Conservation (phyloP, 2,113 vertebrate genomes). For the Phainopepla nitens region DNA sequence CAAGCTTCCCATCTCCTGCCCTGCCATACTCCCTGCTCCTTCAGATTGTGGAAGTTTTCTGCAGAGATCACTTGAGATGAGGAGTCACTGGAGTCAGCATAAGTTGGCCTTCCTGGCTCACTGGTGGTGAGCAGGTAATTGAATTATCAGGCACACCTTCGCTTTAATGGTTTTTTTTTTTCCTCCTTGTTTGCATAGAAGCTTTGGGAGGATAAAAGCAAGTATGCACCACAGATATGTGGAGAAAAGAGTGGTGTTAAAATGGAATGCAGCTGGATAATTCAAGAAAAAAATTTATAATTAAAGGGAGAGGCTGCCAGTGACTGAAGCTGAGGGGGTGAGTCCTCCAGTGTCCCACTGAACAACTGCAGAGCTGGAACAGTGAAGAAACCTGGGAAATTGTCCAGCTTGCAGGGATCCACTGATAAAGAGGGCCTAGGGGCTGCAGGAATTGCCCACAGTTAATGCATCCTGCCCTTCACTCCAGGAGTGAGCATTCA, state of each 20-base stretch:
- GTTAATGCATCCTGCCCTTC: background rate
- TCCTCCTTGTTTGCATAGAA: background rate
- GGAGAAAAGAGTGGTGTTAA: background rate
- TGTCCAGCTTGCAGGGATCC: background rate
- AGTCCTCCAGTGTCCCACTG: background rate
- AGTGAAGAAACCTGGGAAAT: background rate
- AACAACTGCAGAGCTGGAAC: background rate
- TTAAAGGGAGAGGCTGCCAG: background rate
- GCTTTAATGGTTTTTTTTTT: background rate
- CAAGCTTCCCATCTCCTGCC: background rate
- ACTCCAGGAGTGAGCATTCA: background rate
- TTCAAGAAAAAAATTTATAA: background rate
- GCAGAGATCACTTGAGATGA: background rate
- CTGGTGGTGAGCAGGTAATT: background rate
- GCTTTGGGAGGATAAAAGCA: constrained; percentile 2
- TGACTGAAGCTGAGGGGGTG: background rate
- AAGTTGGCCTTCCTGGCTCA: background rate
- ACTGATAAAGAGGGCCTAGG: background rate
- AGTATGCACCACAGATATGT: background rate
- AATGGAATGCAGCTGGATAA: background rate
- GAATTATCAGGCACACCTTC: constrained; percentile 35
- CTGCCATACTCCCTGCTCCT: background rate
- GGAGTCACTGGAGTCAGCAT: background rate
- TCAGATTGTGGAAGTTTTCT: background rate
- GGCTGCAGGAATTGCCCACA: background rate